phyloP scores from a whole-genome alignment of 2,888 invertebrate species.

The Patella pellucida region DNA sequence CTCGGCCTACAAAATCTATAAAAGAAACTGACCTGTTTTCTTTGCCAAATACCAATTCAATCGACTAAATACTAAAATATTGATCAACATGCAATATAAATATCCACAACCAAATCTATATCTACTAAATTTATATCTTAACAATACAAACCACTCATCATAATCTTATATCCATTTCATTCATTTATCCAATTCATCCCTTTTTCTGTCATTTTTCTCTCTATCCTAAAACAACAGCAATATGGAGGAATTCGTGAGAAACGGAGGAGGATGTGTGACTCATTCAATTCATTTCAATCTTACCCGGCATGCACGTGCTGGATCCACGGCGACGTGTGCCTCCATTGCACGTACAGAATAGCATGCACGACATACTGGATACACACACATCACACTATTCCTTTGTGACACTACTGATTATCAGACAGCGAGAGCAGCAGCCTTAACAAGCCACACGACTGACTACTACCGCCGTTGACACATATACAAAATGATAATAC shows the following conservation, averaged over 20 bases:
- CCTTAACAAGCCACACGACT: too few relatives aligned
- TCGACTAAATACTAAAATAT: too few relatives aligned
- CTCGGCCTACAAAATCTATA: too few relatives aligned
- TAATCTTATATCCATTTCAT: not conserved
- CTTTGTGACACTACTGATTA: too few relatives aligned
- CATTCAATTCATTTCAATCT: constrained; percentile 22
- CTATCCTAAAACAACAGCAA: not conserved
- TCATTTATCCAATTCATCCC: not conserved
- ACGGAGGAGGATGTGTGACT: constrained; percentile 1
- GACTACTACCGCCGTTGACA: too few relatives aligned
- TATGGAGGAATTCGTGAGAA: constrained; percentile 3
- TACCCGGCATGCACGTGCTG: constrained; percentile 53
- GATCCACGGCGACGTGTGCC: constrained; percentile 19
- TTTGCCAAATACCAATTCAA: too few relatives aligned
- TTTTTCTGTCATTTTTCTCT: not conserved
- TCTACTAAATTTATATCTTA: too few relatives aligned
- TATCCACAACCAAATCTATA: too few relatives aligned
- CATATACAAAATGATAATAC: not conserved
- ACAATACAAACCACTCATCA: constrained; percentile 4
- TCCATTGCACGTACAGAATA: constrained; percentile 29
- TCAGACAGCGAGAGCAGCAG: too few relatives aligned
- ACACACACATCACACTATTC: not conserved
- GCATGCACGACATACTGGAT: constrained; percentile 27
- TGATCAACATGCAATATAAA: too few relatives aligned
- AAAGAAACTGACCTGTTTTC: too few relatives aligned